Evolutionary conservation across 2,797 vertebrate genomes (phyloP).

Genomic region (Phoebastria nigripes): DNA sequence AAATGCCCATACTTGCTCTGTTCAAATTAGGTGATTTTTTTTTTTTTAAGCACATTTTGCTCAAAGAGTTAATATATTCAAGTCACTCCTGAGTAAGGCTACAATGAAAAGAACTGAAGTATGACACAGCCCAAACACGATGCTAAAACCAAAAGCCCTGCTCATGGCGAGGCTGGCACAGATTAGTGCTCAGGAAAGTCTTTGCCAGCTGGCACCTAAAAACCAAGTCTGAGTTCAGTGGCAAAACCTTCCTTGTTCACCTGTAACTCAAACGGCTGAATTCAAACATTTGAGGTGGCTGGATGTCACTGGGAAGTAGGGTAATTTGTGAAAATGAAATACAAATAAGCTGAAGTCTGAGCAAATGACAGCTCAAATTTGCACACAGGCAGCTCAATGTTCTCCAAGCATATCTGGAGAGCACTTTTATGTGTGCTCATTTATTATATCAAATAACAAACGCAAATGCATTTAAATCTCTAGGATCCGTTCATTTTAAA

Average conservation of each 20-base stretch:
- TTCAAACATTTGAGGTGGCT: neutral
- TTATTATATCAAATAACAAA: neutral
- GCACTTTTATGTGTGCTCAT: neutral
- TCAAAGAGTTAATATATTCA: neutral
- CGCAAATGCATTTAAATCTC: neutral
- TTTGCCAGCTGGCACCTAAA: neutral
- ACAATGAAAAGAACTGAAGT: neutral
- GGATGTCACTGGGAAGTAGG: neutral
- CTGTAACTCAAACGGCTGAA: neutral
- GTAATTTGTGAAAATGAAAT: constrained; percentile 4
- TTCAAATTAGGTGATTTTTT: neutral
- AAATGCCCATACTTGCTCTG: neutral
- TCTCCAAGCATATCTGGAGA: neutral
- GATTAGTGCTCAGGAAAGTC: neutral
- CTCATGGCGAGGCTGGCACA: neutral
- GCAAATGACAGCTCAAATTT: neutral
- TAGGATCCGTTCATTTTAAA: neutral
- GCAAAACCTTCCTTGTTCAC: neutral
- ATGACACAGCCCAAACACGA: neutral
- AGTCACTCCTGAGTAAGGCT: neutral
- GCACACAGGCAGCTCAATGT: neutral
- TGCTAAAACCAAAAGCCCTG: neutral
- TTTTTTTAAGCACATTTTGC: neutral
- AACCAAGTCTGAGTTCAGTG: neutral
- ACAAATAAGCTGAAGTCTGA: neutral